Conservation (phyloP, 2,888 invertebrate species). For the Seladonia tumulorum region DNA sequence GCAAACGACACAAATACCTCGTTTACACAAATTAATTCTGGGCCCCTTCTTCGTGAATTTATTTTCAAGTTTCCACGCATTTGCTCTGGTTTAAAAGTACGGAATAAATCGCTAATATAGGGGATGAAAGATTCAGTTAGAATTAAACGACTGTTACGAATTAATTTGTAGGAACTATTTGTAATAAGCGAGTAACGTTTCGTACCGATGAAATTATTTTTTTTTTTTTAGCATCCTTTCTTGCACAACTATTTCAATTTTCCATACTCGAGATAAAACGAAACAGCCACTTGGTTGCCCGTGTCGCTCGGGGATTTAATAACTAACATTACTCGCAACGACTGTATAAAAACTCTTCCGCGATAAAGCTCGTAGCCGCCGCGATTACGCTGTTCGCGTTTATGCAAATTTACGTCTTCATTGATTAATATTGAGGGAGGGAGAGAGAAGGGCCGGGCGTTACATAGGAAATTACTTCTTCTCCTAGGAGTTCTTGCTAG, state of each 20-base stretch:
- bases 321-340: slow-evolving; percentile 4
- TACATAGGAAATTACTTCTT: neutral
- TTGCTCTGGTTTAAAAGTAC: no score
- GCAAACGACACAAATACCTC: no score
- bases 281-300: neutral
- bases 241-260: neutral
- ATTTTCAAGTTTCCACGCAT: no score
- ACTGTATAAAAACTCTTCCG: neutral
- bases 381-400: neutral
- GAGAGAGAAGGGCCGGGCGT: no score
- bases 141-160: no score
- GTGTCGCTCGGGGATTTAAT: neutral
- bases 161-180: neutral
- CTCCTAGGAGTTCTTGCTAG: no score
- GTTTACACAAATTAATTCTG: no score
- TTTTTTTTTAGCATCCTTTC: neutral
- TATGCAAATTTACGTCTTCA: neutral
- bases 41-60: no score
- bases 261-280: neutral
- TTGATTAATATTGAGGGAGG: neutral
- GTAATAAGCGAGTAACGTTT: neutral
- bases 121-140: no score
- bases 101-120: no score
- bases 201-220: neutral
- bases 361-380: neutral